phyloP scores from a whole-genome alignment of 2,797 vertebrate genomes.

The Enteromius anoplus region DNA sequence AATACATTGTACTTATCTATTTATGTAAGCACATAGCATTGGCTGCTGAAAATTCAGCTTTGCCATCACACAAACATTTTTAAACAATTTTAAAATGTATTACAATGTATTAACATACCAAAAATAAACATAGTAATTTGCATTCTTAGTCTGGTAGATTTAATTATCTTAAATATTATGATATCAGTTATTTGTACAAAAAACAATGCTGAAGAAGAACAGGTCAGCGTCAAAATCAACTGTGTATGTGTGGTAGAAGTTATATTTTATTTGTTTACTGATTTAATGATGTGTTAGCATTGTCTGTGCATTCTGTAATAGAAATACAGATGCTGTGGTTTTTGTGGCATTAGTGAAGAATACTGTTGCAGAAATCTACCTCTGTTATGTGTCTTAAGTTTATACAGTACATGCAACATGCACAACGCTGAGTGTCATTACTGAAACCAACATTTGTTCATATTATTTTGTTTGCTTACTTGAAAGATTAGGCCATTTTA shows the following conservation, averaged over 20 bases:
- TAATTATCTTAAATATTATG: too few species aligned
- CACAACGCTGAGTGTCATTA: background rate
- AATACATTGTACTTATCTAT: too few species aligned
- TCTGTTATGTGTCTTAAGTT: background rate
- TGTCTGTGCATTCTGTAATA: background rate
- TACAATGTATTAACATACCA: background rate
- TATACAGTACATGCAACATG: background rate
- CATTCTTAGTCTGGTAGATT: background rate
- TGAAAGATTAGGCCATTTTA: background rate
- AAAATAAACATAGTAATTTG: background rate
- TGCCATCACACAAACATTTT: background rate
- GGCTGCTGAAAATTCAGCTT: background rate
- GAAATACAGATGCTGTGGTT: too few species aligned
- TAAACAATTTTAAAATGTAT: background rate
- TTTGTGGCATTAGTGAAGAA: background rate
- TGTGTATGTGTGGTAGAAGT: background rate
- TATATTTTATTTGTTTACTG: background rate
- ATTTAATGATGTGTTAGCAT: background rate
- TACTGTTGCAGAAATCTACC: background rate
- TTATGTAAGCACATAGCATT: background rate
- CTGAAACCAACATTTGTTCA: background rate
- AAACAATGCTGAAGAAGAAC: background rate
- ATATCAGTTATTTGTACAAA: background rate
- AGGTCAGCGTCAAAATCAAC: background rate
- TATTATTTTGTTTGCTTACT: background rate